Percentiles rank a stretch among this genome's conserved stretches.
Evolutionary conservation across 2,113 vertebrate genomes (phyloP).

Genomic region (Chaetorhynchus papuensis): DNA sequence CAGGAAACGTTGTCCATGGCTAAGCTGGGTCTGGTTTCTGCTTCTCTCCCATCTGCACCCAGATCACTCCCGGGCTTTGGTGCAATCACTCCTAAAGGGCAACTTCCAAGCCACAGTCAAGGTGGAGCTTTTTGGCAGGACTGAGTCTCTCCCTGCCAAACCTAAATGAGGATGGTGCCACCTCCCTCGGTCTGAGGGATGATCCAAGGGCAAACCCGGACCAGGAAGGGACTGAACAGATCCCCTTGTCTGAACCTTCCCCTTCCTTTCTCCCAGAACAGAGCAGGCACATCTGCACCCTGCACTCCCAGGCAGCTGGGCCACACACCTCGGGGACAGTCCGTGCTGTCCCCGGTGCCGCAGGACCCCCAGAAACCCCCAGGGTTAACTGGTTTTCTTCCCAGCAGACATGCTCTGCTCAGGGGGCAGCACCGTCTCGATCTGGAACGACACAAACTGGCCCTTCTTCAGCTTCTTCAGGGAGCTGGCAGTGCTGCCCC

Average conservation of each 20-base stretch:
- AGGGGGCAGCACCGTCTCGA: conserved; percentile 74
- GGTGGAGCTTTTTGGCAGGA: neutral
- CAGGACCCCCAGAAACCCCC: neutral
- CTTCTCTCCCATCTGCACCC: neutral
- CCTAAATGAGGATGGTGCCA: neutral
- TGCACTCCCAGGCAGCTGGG: neutral
- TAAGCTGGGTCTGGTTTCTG: neutral
- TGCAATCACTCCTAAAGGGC: neutral
- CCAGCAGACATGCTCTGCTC: conserved; percentile 55
- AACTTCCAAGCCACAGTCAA: neutral
- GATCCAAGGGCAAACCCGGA: neutral
- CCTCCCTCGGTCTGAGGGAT: neutral
- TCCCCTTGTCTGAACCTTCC: neutral
- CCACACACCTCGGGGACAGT: neutral
- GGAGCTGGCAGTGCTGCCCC: conserved; percentile 20
- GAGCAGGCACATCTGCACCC: neutral
- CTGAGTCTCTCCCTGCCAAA: neutral
- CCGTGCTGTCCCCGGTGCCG: neutral
- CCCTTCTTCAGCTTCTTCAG: conserved; percentile 80
- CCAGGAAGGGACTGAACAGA: neutral
- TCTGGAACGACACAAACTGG: conserved; percentile 81
- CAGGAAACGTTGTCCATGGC: neutral
- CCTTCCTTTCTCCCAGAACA: neutral
- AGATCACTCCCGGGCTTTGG: neutral
- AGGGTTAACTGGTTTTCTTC: conserved; percentile 64